A percentile compares a stretch with the other conserved stretches of the same genome.
Conservation (phyloP, 2,888 invertebrate species). For the Exephanes ischioxanthus region DNA sequence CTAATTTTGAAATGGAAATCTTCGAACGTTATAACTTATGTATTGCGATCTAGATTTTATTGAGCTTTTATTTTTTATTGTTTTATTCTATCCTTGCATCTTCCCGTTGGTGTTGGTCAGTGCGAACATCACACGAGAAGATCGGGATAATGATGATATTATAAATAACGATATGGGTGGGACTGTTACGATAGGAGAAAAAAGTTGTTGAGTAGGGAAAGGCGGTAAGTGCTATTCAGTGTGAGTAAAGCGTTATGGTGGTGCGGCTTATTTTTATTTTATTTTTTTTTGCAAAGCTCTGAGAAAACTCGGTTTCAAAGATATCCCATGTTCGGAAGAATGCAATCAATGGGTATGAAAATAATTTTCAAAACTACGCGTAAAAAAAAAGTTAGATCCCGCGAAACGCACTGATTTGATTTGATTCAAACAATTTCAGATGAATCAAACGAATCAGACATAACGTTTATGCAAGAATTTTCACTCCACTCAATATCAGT, state of each 20-base stretch:
- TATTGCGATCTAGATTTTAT: slow-evolving; percentile 11
- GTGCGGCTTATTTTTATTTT: slow-evolving; percentile 11
- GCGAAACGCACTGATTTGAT: neutral
- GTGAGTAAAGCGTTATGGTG: slow-evolving; percentile 13
- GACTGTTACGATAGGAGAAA: neutral
- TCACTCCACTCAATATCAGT: neutral
- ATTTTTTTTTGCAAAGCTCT: slow-evolving; percentile 49
- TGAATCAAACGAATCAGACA: neutral
- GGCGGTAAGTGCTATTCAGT: slow-evolving; percentile 21
- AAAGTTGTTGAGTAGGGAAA: neutral
- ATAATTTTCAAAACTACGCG: neutral
- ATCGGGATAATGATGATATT: slow-evolving; percentile 21
- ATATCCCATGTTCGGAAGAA: slow-evolving; percentile 23
- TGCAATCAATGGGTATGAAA: neutral
- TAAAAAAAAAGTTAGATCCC: neutral
- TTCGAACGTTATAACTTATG: slow-evolving; percentile 16
- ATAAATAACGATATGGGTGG: slow-evolving; percentile 9
- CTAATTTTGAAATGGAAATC: slow-evolving; percentile 53
- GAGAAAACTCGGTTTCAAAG: slow-evolving; percentile 34
- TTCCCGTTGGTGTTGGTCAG: neutral
- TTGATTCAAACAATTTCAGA: neutral
- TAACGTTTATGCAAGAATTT: neutral
- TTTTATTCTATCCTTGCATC: neutral
- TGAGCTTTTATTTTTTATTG: neutral
- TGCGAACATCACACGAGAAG: neutral